phyloP scores from a whole-genome alignment of 2,888 invertebrate genomes.

The Arenicola marina region DNA sequence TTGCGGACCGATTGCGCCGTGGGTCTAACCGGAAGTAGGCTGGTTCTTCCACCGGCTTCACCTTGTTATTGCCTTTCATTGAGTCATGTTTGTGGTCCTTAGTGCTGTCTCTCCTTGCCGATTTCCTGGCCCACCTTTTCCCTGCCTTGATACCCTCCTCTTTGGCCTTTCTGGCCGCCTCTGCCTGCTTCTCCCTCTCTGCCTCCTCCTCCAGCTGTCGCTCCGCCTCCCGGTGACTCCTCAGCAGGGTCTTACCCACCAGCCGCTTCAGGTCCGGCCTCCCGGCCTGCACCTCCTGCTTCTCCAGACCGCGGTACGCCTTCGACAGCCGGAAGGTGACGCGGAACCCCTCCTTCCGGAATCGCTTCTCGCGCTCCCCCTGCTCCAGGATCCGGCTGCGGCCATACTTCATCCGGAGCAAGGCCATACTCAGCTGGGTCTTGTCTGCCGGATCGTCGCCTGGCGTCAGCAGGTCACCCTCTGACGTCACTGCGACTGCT shows the following conservation, averaged over 20 bases:
- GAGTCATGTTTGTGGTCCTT: too few species aligned
- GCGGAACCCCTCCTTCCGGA: background rate
- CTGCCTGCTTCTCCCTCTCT: background rate
- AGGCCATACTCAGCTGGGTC: background rate
- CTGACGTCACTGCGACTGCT: too few species aligned
- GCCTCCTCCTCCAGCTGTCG: background rate
- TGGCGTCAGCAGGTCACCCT: background rate
- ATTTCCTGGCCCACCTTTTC: too few species aligned
- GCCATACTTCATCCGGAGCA: background rate
- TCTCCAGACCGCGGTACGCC: constrained; percentile 1
- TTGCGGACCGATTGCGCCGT: too few species aligned
- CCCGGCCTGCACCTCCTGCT: background rate
- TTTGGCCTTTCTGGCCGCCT: background rate
- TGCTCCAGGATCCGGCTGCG: background rate
- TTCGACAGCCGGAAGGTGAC: background rate
- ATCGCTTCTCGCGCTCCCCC: background rate
- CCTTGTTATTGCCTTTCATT: too few species aligned
- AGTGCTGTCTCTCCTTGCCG: too few species aligned
- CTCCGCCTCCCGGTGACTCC: background rate
- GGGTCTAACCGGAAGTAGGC: too few species aligned
- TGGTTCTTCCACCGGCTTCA: too few species aligned
- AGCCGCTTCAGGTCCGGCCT: background rate
- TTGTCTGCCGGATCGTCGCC: background rate
- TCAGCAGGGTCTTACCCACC: background rate
- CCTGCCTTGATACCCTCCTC: background rate